Base-by-base conservation (phyloP, 2,888 invertebrate genomes). In the Anticlea derivata region DNA sequence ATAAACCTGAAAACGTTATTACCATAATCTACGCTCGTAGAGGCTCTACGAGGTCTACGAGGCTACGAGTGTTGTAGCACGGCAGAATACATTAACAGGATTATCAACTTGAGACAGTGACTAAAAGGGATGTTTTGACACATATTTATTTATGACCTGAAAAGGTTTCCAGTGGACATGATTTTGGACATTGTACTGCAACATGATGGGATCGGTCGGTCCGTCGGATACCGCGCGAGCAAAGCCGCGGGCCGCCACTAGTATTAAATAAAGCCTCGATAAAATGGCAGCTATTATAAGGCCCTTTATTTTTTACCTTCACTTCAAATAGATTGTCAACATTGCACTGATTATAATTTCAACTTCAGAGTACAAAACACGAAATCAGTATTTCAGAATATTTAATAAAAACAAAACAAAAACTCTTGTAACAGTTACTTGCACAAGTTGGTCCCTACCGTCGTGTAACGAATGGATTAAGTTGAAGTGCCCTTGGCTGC, bases 381-480 rank as follows among this genome's bases (percentile, higher is more conserved):
- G 22, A 46, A 30, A 13, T 8, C 5, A 48, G 22, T 40, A 48
- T 29, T 23, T 48, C 23, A 40, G 13, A 13, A 27, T 22, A 41
- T 41, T 41, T 50, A 58, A 55, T 55, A 54, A 59, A 51, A 56
- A 24, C 26, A 44, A 43, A 20, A 38, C 37, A 50, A 51, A 46
- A 54, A 47, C 43, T 38, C 26, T 35, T 43, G 35, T 30, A 29
- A 43, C 47, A 30, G 40, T 47, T 35, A 27, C 23, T 45, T 54
- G 47, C 31, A 43, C 20, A 45, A 56, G 41, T 58, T 48, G 35
- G 44, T 53, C 58, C 46, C 50, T 39, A 57, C 46, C 47, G 40
- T 26, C 34, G 43, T 45, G 45, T 60, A 60, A 58, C 54, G 55
- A 60, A 58, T 55, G 58, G 58, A 55, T 58, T 52, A 55, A 55